Percentiles rank a stretch among this genome's conserved stretches.
phyloP scores from a whole-genome alignment of 1,140 invertebrate species.

The Armadillidium nasatum region DNA sequence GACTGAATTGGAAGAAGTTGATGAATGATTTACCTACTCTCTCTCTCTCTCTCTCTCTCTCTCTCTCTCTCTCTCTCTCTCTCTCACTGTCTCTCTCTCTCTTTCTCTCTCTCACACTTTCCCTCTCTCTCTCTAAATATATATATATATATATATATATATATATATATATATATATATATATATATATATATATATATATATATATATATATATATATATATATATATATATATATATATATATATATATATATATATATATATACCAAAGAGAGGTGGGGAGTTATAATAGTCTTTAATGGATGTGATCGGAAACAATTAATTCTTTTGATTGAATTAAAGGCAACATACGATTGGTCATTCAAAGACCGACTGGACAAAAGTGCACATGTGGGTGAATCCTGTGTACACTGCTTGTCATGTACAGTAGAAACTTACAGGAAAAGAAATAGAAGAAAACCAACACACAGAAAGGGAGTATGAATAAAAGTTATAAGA shows the following conservation, averaged over 20 bases:
- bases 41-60: no score
- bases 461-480: no score
- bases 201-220: conserved; percentile 11
- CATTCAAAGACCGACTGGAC: neutral
- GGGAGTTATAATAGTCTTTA: neutral
- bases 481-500: no score
- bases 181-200: conserved; percentile 8
- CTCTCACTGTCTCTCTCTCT: no score
- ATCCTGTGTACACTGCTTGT: no score
- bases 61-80: no score
- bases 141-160: conserved; percentile 24
- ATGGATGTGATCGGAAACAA: neutral
- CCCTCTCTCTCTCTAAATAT: no score
- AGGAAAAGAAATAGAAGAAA: no score
- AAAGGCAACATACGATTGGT: neutral
- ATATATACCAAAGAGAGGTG: neutral
- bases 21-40: no score
- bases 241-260: conserved; percentile 7
- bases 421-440: neutral
- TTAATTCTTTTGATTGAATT: neutral
- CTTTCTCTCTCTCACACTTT: no score
- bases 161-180: conserved; percentile 24
- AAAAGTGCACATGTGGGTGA: neutral
- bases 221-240: conserved; percentile 14
- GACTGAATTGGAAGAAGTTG: no score